Conservation (phyloP, 2,888 invertebrate genomes). For the Eristalis tenax region DNA sequence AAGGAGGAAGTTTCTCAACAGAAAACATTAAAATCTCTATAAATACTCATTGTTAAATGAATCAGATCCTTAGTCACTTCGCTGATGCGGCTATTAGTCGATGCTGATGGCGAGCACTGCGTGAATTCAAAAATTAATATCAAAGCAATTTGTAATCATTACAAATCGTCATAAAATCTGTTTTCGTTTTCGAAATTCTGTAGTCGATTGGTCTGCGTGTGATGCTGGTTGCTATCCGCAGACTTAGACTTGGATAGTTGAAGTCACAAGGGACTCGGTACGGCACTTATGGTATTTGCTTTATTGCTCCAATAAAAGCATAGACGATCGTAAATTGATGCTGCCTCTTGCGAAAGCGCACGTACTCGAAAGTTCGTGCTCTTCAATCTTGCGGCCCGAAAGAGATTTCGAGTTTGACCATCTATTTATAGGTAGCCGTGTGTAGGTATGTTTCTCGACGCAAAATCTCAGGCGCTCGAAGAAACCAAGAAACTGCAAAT, state of each 20-base stretch:
- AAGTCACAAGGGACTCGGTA: neutral
- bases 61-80: neutral
- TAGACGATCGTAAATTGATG: conserved; percentile 4
- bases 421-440: conserved; percentile 28
- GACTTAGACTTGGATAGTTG: neutral
- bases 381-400: neutral
- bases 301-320: conserved; percentile 18
- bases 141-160: neutral
- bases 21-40: neutral
- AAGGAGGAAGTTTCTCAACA: neutral
- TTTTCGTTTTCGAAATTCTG: neutral
- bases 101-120: neutral
- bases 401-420: neutral
- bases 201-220: neutral
- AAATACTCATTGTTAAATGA: neutral
- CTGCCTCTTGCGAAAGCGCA: conserved; percentile 2
- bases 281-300: neutral
- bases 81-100: neutral
- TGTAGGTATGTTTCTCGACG: neutral
- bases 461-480: conserved; percentile 24
- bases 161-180: neutral
- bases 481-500: neutral
- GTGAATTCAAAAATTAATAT: neutral
- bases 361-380: conserved; percentile 30
- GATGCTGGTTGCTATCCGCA: neutral